Conservation (phyloP, 2,888 invertebrate genomes). For the Dicroscelio sp. region DNA sequence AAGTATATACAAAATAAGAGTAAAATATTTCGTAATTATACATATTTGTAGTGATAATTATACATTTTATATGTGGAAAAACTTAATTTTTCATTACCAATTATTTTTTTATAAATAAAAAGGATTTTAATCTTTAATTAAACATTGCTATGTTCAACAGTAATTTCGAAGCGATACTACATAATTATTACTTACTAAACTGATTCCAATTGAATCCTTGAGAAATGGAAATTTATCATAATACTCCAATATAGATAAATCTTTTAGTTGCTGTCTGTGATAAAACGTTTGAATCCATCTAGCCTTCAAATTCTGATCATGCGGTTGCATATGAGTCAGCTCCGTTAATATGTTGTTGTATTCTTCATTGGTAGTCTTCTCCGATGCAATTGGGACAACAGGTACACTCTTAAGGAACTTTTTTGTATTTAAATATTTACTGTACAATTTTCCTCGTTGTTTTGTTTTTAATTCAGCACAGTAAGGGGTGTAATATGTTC, state of each 20-base stretch:
- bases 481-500: constrained; percentile 19
- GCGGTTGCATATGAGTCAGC: background rate
- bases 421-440: constrained; percentile 28
- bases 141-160: too few species aligned
- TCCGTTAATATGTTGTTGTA: background rate
- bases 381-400: too few species aligned
- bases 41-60: too few species aligned
- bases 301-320: constrained; percentile 19
- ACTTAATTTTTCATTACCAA: too few species aligned
- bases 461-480: background rate
- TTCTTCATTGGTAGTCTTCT: background rate
- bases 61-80: too few species aligned
- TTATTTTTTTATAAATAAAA: too few species aligned
- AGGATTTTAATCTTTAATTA: too few species aligned
- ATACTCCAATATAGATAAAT: background rate
- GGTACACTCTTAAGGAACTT: constrained; percentile 10
- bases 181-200: background rate
- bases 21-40: too few species aligned
- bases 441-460: constrained; percentile 34
- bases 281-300: constrained; percentile 8
- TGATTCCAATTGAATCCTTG: constrained; percentile 22
- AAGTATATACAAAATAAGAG: too few species aligned
- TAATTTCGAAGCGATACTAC: too few species aligned
- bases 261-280: background rate
- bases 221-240: constrained; percentile 31